Percentiles rank a stretch among this genome's conserved stretches.
Conservation (phyloP, 2,797 vertebrate genomes). For the Halcyon leucocephala region DNA sequence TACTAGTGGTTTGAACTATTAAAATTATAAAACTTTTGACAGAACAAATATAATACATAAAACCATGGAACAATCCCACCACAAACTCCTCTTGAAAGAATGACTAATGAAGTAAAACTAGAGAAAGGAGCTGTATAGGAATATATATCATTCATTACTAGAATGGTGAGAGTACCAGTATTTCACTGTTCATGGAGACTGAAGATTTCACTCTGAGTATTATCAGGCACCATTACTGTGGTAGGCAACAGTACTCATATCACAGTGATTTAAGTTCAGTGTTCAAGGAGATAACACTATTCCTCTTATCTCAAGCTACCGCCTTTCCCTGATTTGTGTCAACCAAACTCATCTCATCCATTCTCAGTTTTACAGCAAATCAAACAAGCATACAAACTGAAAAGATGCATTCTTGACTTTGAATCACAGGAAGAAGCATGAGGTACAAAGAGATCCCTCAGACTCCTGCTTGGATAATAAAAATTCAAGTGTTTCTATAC, state of each 20-base stretch:
- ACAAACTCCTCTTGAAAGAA: neutral
- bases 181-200: neutral
- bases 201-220: neutral
- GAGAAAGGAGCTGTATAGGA: neutral
- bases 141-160: neutral
- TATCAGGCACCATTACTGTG: neutral
- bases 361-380: neutral
- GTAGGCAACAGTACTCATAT: neutral
- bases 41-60: neutral
- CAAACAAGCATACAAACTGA: neutral
- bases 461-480: neutral
- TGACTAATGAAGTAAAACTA: neutral
- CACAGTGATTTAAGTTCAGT: neutral
- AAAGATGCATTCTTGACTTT: neutral
- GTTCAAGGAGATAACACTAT: neutral
- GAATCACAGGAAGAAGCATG: neutral
- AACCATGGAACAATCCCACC: neutral
- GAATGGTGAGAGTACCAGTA: neutral
- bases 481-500: neutral
- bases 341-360: neutral
- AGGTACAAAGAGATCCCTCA: neutral
- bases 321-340: neutral
- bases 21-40: neutral
- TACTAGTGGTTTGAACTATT: neutral
- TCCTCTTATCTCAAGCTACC: neutral